Percentiles rank a stretch among this genome's conserved stretches.
phyloP scores from a whole-genome alignment of 1,140 invertebrate species.

The Bombus affinis region DNA sequence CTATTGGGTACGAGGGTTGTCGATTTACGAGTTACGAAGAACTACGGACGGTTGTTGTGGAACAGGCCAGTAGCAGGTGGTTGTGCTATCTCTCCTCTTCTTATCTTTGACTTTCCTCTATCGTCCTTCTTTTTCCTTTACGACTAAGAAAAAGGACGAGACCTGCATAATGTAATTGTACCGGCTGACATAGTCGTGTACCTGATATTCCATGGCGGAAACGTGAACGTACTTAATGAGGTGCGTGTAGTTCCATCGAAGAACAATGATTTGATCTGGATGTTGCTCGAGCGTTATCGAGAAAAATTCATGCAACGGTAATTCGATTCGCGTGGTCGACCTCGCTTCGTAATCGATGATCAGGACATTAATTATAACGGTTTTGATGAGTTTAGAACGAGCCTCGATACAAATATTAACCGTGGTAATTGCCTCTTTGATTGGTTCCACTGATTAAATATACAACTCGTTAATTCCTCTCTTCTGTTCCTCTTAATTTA shows the following conservation, averaged over 20 bases:
- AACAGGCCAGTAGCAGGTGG: slow-evolving; percentile 54
- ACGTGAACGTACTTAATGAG: slow-evolving; percentile 44
- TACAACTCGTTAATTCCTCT: too few species aligned
- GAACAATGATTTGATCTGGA: background rate
- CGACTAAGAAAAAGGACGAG: slow-evolving; percentile 42
- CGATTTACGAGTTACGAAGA: slow-evolving; percentile 46
- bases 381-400: background rate
- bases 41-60: slow-evolving; percentile 25
- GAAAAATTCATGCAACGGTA: background rate
- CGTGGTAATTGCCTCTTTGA: slow-evolving; percentile 8
- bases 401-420: slow-evolving; percentile 1
- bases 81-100: slow-evolving; percentile 38
- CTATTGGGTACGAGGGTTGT: background rate
- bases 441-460: background rate
- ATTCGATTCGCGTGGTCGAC: too few species aligned
- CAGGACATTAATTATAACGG: slow-evolving; percentile 26
- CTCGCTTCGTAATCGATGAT: background rate
- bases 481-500: too few species aligned
- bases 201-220: slow-evolving; percentile 26
- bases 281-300: background rate
- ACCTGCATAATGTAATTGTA: slow-evolving; percentile 56
- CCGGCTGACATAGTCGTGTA: background rate
- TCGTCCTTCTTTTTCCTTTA: slow-evolving; percentile 21
- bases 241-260: too few species aligned
- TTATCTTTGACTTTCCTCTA: background rate